Base-by-base conservation (phyloP, 2,888 invertebrate species). In the Ramazzottius varieornatus region DNA sequence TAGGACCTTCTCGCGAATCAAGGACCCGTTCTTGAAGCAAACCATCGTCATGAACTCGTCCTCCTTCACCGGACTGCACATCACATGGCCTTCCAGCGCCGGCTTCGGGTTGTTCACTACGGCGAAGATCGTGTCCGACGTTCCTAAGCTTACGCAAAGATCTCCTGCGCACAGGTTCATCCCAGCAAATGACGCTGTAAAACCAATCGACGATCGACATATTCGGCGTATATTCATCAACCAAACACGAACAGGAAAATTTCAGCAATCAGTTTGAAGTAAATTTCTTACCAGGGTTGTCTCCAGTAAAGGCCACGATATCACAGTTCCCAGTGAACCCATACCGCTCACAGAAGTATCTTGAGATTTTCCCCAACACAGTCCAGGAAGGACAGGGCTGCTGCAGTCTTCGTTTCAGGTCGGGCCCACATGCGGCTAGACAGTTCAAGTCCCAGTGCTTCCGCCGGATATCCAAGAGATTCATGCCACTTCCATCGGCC, bases 401-500 rank as follows among this genome's bases (percentile, higher is more conserved):
- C 0, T 87, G 88, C 32, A 94, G 77, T 76, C 86, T 89, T 63
- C 79, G 78, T 54, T 78, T 80, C 65, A 93, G 77, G 70, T 84
- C 82, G 16, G 85, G 83, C 8, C 84, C 89, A 73, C 86, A 88
- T 0, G 83, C 83, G 84, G 85, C 70, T 32, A 69, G 70, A 69
- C 68, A 69, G 13, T 29, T 32, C 20, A 32, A 32, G 65, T 85
- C 82, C 93, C 93, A 94, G 33, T 79, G 77, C 76, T 84, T 85
- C 0, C 78, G 80, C 33, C 78, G 81, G 65, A 96, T 86, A 75
- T 94, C 84, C 71, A 96, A 78, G 29, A 96, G 79, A 78, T 96
- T 96, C 91, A 91, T 96, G 24, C 96, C 96, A 0, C 92, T 92
- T 0, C 85, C 94, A 75, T 96, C 96, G 0, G 89, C 82, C 69